phyloP scores from a whole-genome alignment of 2,113 vertebrate species.

The Hyla sarda region DNA sequence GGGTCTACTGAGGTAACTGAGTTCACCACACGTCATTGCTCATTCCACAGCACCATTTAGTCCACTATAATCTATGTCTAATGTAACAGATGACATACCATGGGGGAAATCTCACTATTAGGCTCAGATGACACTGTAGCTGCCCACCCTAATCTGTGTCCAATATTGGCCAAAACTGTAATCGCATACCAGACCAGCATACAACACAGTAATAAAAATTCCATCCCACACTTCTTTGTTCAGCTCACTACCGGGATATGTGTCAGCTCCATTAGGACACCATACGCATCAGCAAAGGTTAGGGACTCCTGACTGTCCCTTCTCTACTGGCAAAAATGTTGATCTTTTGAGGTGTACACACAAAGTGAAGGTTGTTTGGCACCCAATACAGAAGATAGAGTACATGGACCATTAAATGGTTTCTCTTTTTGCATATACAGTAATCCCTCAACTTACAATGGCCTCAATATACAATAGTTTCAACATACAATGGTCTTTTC shows the following conservation, averaged over 20 bases:
- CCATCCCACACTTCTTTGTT: not conserved
- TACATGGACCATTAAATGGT: too few relatives aligned
- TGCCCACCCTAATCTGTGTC: slow-evolving; percentile 8
- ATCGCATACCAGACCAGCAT: not conserved
- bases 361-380: too few relatives aligned
- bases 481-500: too few relatives aligned
- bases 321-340: too few relatives aligned
- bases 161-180: not conserved
- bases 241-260: not conserved
- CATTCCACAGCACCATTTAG: not conserved
- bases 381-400: too few relatives aligned
- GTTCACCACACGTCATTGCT: not conserved
- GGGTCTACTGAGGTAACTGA: not conserved
- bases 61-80: slow-evolving; percentile 24
- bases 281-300: too few relatives aligned
- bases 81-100: slow-evolving; percentile 20
- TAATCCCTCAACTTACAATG: too few relatives aligned
- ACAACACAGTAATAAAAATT: not conserved
- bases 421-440: too few relatives aligned
- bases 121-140: not conserved
- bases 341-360: too few relatives aligned
- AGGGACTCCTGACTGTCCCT: too few relatives aligned
- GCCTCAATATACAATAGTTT: too few relatives aligned
- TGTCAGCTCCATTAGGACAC: not conserved
- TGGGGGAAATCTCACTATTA: not conserved